Evolutionary conservation across 1,140 invertebrate genomes (phyloP), one percentile per base, ranked within the genome.

Genomic region (Telenomus remus): DNA sequence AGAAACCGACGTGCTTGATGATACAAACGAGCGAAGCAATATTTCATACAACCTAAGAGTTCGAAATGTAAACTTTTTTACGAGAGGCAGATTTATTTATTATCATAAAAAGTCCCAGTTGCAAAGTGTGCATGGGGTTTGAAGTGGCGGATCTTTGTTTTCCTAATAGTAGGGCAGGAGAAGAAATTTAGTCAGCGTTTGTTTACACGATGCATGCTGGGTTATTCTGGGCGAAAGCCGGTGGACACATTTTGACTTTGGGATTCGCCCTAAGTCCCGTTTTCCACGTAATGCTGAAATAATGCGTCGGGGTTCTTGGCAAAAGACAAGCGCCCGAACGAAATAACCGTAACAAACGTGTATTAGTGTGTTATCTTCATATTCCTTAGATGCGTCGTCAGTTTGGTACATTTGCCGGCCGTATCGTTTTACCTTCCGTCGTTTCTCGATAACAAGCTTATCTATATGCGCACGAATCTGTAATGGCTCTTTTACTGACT

Each of bases 391-490:
- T 19, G 59, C 59, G 44, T 51, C 44, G 51, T 56, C 57, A 55
- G 66, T 61, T 70, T 70, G 8, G 50, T 27, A 49, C 42, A 55
- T 44, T 70, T 57, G 57, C 57, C 16, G 55, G 48, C 50, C 56
- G 61, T 65, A 60, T 65, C 70, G 61, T 65, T 54, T 65, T 65
- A 65, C 50, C 56, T 65, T 60, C 48, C 70, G 70, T 53, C 55
- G 61, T 73, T 65, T 60, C 43, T 11, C 56, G 70, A 60, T 73
- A 73, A 65, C 60, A 61, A 73, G 60, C 70, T 73, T 73, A 65
- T 73, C 70, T 65, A 56, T 59, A 55, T 63, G 59, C 60, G 43
- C 53, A 53, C 60, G 59, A 73, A 73, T 73, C 70, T 73, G 64
- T 72, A 65, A 72, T 59, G 69, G 39, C 54, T 54, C 69, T 61